Evolutionary conservation across 2,113 vertebrate species (phyloP).

Genomic region (Peromyscus polionotus): DNA sequence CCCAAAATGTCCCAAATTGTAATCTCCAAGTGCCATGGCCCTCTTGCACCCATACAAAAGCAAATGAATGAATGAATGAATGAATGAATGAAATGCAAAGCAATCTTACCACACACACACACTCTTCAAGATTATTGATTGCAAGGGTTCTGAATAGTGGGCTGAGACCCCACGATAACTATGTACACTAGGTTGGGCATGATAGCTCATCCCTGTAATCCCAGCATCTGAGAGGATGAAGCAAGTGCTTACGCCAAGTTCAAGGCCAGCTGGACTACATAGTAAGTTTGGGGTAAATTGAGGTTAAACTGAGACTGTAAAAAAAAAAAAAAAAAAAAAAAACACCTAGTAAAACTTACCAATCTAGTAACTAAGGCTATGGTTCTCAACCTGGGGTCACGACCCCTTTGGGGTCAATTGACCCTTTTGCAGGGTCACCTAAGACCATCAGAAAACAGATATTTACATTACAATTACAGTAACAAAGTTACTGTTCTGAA

Average conservation of each 20-base stretch:
- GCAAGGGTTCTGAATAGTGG: background rate
- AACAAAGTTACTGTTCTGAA: background rate
- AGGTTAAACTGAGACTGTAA: background rate
- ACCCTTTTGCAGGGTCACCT: background rate
- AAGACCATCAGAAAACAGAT: background rate
- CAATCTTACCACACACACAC: background rate
- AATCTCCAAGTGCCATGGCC: background rate
- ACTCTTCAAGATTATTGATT: background rate
- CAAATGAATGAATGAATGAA: background rate
- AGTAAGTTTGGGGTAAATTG: background rate
- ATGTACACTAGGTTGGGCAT: background rate
- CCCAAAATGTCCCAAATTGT: background rate
- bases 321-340: background rate
- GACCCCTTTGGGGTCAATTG: background rate
- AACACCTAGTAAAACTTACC: constrained; percentile 6
- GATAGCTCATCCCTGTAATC: background rate
- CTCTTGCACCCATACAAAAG: background rate
- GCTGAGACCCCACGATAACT: background rate
- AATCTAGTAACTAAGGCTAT: constrained; percentile 9
- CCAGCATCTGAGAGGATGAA: background rate
- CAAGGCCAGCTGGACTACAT: background rate
- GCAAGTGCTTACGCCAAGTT: too few relatives aligned
- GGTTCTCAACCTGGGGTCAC: background rate
- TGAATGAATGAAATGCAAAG: background rate
- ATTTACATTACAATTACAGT: background rate